These are phyloP conservation scores for Dryadula phaetusa DNA, from an alignment of 2,888 invertebrate genomes.

Conservation along the genomic window DNA sequence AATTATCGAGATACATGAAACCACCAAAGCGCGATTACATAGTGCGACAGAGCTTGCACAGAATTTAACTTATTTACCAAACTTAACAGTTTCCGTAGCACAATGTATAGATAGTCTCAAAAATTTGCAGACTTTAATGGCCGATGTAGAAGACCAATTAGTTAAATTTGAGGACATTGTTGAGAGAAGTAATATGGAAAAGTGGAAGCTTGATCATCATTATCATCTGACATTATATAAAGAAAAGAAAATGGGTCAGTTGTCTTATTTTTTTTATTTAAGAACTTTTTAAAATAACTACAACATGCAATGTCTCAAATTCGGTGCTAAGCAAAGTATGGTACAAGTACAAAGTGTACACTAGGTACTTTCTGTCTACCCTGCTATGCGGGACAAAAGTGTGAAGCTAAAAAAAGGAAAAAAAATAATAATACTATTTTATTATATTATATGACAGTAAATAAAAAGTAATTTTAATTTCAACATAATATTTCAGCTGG, in stretches of 20 bases:
- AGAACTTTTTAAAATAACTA: too few species aligned
- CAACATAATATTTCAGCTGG: constrained; percentile 58
- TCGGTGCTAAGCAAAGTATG: too few species aligned
- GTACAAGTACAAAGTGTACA: too few species aligned
- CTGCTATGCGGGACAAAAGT: too few species aligned
- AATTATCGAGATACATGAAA: constrained; percentile 67
- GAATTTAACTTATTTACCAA: constrained; percentile 67
- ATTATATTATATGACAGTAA: too few species aligned
- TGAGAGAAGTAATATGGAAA: constrained; percentile 88
- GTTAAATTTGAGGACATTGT: constrained; percentile 87
- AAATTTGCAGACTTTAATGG: constrained; percentile 83
- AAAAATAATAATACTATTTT: too few species aligned
- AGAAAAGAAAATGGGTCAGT: constrained; percentile 88
- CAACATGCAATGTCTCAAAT: too few species aligned
- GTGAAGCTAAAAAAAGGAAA: too few species aligned
- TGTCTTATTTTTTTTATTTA: not conserved
- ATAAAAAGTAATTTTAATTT: not conserved
- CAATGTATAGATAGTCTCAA: constrained; percentile 80
- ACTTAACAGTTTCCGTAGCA: constrained; percentile 72
- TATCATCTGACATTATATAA: constrained; percentile 89
- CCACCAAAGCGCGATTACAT: constrained; percentile 62
- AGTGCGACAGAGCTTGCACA: constrained; percentile 69
- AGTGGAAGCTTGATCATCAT: constrained; percentile 88
- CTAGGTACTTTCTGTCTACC: too few species aligned
- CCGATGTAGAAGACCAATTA: constrained; percentile 86